A percentile compares a stretch with the other conserved stretches of the same genome.
Evolutionary conservation across 2,797 vertebrate genomes (phyloP).

Genomic region (Huso huso): DNA sequence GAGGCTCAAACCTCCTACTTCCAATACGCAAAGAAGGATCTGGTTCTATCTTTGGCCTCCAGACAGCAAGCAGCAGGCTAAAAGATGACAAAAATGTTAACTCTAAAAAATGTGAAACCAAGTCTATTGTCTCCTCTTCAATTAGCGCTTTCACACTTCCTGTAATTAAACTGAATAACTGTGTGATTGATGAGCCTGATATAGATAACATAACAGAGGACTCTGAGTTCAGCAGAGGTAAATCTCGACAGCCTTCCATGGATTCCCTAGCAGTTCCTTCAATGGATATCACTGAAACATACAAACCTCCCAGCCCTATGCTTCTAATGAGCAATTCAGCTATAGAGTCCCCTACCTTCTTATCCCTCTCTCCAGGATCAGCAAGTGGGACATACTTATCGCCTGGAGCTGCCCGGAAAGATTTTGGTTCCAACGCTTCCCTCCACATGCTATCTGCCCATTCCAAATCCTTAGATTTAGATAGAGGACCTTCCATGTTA

Average conservation of each 20-base stretch:
- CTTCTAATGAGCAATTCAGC: slow-evolving; percentile 72
- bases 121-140: slow-evolving; percentile 92
- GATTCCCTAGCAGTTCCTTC: slow-evolving; percentile 78
- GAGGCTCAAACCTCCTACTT: slow-evolving; percentile 62
- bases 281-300: slow-evolving; percentile 65
- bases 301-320: slow-evolving; percentile 50
- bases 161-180: slow-evolving; percentile 97
- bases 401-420: slow-evolving; percentile 76
- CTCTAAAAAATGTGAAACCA: slow-evolving; percentile 75
- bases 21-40: slow-evolving; percentile 68
- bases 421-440: slow-evolving; percentile 89
- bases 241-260: slow-evolving; percentile 66
- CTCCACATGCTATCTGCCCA: slow-evolving; percentile 85
- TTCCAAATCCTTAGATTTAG: slow-evolving; percentile 93
- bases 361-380: slow-evolving; percentile 61
- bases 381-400: slow-evolving; percentile 71
- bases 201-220: slow-evolving; percentile 91
- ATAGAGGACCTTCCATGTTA: slow-evolving; percentile 67
- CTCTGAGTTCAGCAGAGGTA: slow-evolving; percentile 47
- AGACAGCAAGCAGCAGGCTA: slow-evolving; percentile 46
- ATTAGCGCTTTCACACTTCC: slow-evolving; percentile 92
- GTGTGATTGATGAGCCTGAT: slow-evolving; percentile 90
- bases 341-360: slow-evolving; percentile 52
- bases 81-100: slow-evolving; percentile 53
- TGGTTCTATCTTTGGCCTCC: slow-evolving; percentile 59